phyloP scores from a whole-genome alignment of 2,797 vertebrate genomes.

The Pristis pectinata region DNA sequence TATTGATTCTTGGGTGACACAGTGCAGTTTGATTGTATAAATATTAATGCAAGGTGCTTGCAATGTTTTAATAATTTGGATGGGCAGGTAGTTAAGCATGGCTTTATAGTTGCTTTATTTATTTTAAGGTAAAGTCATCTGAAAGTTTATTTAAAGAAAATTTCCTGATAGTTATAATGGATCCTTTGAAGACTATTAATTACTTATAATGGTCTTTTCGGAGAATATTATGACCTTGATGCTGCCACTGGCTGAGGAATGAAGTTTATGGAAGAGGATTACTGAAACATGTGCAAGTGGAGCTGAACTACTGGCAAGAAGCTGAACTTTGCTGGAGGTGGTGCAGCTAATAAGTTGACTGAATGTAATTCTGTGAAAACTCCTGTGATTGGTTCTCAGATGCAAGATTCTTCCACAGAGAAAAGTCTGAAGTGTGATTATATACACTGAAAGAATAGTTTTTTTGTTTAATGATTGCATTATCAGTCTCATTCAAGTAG shows the following conservation, averaged over 20 bases:
- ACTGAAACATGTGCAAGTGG: conserved; percentile 54
- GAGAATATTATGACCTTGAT: conserved; percentile 64
- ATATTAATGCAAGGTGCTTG: background rate
- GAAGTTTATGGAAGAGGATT: conserved; percentile 65
- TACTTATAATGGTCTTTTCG: conserved; percentile 56
- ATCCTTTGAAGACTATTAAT: conserved; percentile 51
- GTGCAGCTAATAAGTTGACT: conserved; percentile 63
- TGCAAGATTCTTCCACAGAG: background rate
- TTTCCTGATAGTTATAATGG: background rate
- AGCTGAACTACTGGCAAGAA: conserved; percentile 57
- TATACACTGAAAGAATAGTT: conserved; percentile 44
- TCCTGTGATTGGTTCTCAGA: conserved; percentile 43
- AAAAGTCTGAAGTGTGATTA: conserved; percentile 45
- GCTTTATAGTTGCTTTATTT: background rate
- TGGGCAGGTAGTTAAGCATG: background rate
- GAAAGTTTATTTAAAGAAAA: background rate
- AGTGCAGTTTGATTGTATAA: background rate
- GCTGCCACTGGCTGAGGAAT: conserved; percentile 70
- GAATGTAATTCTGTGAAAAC: conserved; percentile 55
- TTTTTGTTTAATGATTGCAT: background rate
- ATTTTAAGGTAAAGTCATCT: background rate
- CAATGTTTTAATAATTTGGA: background rate
- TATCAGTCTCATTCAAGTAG: background rate
- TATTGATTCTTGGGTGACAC: background rate
- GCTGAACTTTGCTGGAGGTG: conserved; percentile 71